phyloP scores from a whole-genome alignment of 2,797 vertebrate genomes.

The Apodemus agrarius region DNA sequence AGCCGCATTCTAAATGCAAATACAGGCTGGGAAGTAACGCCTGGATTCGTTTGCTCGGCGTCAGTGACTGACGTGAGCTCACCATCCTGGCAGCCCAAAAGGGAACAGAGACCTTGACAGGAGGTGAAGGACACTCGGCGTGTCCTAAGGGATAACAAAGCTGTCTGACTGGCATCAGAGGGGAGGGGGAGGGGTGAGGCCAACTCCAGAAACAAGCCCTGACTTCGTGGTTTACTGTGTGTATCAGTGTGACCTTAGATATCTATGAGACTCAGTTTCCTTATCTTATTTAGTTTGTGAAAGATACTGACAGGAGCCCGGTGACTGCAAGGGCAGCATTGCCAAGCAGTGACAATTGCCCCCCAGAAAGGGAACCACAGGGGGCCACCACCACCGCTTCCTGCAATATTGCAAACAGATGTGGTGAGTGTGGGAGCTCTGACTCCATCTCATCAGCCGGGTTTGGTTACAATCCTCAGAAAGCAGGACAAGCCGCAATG shows the following conservation, averaged over 20 bases:
- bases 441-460: not conserved
- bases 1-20: conserved; percentile 20
- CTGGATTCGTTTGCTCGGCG: not conserved
- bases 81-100: not conserved
- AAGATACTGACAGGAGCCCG: not conserved
- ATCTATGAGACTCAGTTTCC: not conserved
- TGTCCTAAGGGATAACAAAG: not conserved
- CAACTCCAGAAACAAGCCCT: not conserved
- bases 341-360: not conserved
- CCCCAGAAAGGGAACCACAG: not conserved
- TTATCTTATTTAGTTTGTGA: not conserved
- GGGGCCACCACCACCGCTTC: not conserved
- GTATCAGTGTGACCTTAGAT: not conserved
- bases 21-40: not conserved
- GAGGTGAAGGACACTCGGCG: not conserved
- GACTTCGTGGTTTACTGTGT: not conserved
- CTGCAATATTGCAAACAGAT: accelerated
- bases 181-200: not conserved
- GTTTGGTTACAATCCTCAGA: not conserved
- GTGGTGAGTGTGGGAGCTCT: not conserved
- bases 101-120: not conserved
- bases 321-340: not conserved
- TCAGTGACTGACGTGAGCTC: not conserved
- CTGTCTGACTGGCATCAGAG: not conserved
- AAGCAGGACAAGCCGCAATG: not conserved